Evolutionary conservation across 2,888 invertebrate species (phyloP).

Genomic region (Acanthoscelides obtectus): DNA sequence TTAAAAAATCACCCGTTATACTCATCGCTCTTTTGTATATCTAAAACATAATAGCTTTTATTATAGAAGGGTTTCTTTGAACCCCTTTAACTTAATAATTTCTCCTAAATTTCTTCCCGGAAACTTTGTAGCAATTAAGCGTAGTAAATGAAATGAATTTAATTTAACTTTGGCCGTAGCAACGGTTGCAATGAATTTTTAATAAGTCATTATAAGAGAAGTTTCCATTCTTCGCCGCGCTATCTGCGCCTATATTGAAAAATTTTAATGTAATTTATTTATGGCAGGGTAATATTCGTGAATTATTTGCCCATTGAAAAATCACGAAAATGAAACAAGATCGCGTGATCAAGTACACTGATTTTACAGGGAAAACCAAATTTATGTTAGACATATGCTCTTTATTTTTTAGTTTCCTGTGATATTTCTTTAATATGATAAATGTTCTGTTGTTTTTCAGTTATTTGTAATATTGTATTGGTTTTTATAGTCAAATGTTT

Average conservation of each 20-base stretch:
- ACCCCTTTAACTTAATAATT: background rate
- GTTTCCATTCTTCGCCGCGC: background rate
- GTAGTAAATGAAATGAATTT: background rate
- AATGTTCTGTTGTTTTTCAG: no score
- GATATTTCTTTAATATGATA: no score
- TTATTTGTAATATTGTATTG: no score
- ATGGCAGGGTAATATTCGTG: background rate
- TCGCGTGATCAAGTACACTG: no score
- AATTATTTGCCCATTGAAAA: no score
- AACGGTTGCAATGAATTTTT: background rate
- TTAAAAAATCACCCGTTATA: no score
- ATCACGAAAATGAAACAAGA: no score
- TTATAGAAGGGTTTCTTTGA: background rate
- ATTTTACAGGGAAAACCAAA: no score
- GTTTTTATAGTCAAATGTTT: no score
- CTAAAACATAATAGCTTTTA: background rate
- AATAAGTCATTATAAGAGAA: background rate
- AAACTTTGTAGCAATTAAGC: background rate
- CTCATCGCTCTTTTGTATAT: background rate
- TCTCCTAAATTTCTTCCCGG: background rate
- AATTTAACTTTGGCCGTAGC: background rate
- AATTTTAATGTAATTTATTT: background rate
- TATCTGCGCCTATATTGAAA: background rate
- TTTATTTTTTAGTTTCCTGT: no score
- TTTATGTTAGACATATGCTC: no score